Conservation (phyloP, 2,113 vertebrate genomes). For the Vulpes vulpes region DNA sequence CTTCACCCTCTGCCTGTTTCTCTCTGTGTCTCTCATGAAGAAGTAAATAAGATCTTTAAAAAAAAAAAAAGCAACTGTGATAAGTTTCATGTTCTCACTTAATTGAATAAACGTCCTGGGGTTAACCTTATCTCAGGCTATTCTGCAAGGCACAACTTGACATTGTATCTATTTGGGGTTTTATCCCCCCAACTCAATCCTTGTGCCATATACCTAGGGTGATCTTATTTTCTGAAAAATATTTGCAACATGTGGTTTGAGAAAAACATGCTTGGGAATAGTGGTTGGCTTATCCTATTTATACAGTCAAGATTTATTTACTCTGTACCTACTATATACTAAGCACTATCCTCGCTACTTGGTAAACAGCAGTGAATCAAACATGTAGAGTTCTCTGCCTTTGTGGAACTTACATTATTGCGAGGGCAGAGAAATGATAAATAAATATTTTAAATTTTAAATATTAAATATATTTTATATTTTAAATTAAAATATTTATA, state of each 20-base stretch:
- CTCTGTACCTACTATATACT: not conserved
- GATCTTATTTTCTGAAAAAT: constrained; percentile 1
- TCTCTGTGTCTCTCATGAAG: too few species aligned
- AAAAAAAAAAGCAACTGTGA: not conserved
- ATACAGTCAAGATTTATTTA: not conserved
- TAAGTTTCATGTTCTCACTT: not conserved
- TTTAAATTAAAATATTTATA: too few species aligned
- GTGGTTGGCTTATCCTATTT: not conserved
- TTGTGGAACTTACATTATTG: constrained; percentile 25
- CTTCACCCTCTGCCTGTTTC: too few species aligned
- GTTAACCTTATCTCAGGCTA: not conserved
- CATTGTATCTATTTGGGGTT: not conserved
- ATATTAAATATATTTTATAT: too few species aligned
- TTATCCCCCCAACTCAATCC: not conserved
- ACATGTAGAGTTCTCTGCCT: not conserved
- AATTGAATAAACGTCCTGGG: not conserved
- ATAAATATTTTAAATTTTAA: too few species aligned
- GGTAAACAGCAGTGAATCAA: constrained; percentile 26
- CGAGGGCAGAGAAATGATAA: not conserved
- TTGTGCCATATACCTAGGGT: not conserved
- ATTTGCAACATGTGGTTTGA: constrained; percentile 19
- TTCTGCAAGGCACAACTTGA: not conserved
- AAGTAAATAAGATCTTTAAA: too few species aligned
- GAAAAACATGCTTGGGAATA: not conserved
- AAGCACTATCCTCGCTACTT: constrained; percentile 1